These are phyloP conservation scores for Halcyon leucocephala DNA, from an alignment of 2,797 vertebrate genomes.

Conservation along the genomic window DNA sequence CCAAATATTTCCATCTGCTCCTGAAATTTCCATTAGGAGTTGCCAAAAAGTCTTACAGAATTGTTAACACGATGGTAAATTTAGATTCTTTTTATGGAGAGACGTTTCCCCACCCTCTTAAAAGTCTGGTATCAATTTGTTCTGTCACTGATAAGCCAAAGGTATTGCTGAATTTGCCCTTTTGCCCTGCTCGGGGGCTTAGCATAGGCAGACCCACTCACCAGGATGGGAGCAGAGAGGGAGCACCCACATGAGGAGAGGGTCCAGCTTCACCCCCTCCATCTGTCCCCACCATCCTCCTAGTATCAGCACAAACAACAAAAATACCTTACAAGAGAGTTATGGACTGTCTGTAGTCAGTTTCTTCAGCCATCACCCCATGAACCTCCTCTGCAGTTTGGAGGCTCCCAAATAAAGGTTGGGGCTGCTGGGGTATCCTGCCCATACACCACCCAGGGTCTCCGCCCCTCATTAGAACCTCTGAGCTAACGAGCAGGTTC, in stretches of 20 bases:
- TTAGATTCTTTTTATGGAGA: conserved; percentile 71
- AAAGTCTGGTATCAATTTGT: conserved; percentile 65
- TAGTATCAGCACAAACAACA: rapidly evolving
- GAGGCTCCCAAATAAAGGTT: rapidly evolving
- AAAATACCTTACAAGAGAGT: background rate
- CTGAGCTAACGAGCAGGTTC: background rate
- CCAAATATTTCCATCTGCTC: conserved; percentile 82
- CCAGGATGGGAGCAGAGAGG: background rate
- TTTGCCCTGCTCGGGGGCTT: background rate
- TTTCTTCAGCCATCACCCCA: background rate
- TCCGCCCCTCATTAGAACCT: background rate
- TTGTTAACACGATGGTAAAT: conserved; percentile 74
- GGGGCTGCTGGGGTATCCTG: background rate
- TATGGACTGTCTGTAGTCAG: rapidly evolving
- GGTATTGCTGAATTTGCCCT: conserved; percentile 62
- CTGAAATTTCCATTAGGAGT: conserved; percentile 77
- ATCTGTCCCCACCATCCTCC: background rate
- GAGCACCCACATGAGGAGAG: rapidly evolving
- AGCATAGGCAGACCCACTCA: background rate
- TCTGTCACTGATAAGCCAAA: conserved; percentile 72
- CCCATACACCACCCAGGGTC: too few relatives aligned
- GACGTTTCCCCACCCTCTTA: conserved; percentile 60
- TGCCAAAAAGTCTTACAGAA: conserved; percentile 78
- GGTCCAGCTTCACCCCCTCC: background rate
- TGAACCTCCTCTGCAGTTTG: rapidly evolving